phyloP scores from a whole-genome alignment of 2,113 vertebrate species.

The Otis tarda region DNA sequence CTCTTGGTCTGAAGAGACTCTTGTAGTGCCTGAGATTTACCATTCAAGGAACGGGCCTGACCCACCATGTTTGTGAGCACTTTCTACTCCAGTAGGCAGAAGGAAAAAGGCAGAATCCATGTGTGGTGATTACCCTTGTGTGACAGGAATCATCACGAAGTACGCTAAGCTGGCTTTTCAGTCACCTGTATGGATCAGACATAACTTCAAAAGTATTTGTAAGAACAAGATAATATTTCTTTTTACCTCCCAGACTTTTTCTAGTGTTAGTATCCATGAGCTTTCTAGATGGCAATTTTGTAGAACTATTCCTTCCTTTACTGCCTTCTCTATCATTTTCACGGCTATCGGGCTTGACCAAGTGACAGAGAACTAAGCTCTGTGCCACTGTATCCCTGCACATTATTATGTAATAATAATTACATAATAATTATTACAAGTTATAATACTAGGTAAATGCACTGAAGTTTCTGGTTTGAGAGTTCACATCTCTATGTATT shows the following conservation, averaged over 20 bases:
- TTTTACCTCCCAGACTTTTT: constrained; percentile 89
- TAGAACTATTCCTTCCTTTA: constrained; percentile 88
- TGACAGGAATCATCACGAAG: neutral
- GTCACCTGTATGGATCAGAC: neutral
- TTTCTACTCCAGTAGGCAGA: neutral
- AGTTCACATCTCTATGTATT: neutral
- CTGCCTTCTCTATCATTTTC: constrained; percentile 83
- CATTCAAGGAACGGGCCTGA: neutral
- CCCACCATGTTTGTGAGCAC: neutral
- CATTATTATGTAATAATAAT: no score
- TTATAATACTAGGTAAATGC: neutral
- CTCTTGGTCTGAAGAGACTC: neutral
- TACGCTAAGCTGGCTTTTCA: neutral
- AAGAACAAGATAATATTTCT: neutral
- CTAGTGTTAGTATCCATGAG: constrained; percentile 90
- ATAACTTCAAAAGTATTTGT: neutral
- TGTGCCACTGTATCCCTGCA: constrained; percentile 82
- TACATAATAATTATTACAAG: neutral
- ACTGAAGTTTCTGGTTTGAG: neutral
- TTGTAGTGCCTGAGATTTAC: neutral
- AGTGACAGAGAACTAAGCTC: constrained; percentile 88
- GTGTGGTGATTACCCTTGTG: no score
- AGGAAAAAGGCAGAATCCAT: neutral
- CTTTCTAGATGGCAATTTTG: constrained; percentile 92
- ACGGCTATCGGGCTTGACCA: constrained; percentile 90